A percentile compares a stretch with the other conserved stretches of the same genome.
Evolutionary conservation across 2,113 vertebrate genomes (phyloP).

Genomic region (Phrynosoma platyrhinos): DNA sequence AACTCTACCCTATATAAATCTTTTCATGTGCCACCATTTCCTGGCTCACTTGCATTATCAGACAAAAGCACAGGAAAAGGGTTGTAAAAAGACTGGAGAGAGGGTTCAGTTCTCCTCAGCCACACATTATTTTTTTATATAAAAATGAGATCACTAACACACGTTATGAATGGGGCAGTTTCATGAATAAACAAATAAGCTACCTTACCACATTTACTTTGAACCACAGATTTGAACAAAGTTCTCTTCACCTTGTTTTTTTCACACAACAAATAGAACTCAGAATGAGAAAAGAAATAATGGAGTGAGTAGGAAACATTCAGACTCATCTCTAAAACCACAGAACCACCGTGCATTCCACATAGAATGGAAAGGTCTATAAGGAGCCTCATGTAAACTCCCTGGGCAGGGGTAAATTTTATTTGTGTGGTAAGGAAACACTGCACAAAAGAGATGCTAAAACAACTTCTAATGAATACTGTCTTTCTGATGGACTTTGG

Average conservation of each 20-base stretch:
- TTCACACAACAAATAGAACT: neutral
- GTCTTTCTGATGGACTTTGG: constrained; percentile 46
- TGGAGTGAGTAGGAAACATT: accelerated
- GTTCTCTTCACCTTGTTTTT: neutral
- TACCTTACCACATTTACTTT: neutral
- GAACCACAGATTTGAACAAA: neutral
- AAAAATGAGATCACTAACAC: neutral
- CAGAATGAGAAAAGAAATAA: neutral
- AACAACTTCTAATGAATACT: constrained; percentile 43
- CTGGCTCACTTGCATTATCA: neutral
- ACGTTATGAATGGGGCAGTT: neutral
- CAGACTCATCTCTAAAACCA: neutral
- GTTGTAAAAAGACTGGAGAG: neutral
- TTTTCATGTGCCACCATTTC: neutral
- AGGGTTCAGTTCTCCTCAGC: neutral
- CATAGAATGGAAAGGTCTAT: neutral
- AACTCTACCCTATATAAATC: neutral
- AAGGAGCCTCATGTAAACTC: neutral
- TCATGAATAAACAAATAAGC: neutral
- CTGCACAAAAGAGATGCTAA: constrained; percentile 39
- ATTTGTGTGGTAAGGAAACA: constrained; percentile 26
- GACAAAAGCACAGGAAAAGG: neutral
- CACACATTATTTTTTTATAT: neutral
- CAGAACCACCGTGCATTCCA: neutral
- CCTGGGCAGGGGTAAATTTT: constrained; percentile 37